A percentile compares a stretch with the other conserved stretches of the same genome.
These are phyloP conservation scores for Drosophila anomelani DNA, from an alignment of 2,888 invertebrate genomes.

Conservation along the genomic window DNA sequence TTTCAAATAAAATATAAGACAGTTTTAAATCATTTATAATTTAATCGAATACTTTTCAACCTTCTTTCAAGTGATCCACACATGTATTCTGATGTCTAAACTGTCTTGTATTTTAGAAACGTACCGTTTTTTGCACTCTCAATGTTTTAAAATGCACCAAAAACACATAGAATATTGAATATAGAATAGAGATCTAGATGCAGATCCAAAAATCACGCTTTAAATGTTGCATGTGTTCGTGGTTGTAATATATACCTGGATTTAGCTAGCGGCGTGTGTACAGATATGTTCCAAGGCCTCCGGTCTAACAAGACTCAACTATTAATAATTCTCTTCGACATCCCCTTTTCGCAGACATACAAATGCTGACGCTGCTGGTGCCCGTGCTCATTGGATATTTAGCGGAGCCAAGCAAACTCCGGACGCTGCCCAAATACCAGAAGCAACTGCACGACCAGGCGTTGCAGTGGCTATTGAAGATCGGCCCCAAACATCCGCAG, in stretches of 20 bases:
- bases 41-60: too few species aligned
- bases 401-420: conserved; percentile 88
- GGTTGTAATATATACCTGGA: conserved; percentile 2
- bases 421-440: conserved; percentile 87
- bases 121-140: conserved; percentile 21
- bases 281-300: conserved; percentile 15
- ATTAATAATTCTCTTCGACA: neutral
- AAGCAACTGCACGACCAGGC: conserved; percentile 94
- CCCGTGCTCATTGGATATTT: conserved; percentile 95
- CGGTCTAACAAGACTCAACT: too few species aligned
- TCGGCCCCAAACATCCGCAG: conserved; percentile 96
- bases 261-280: neutral
- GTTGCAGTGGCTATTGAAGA: conserved; percentile 94
- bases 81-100: neutral
- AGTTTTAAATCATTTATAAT: neutral
- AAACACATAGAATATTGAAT: conserved; percentile 21
- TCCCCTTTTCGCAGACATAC: conserved; percentile 88
- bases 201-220: conserved; percentile 54
- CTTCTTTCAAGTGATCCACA: neutral
- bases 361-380: conserved; percentile 94
- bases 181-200: conserved; percentile 44
- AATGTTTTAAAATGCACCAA: conserved; percentile 40
- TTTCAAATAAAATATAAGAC: conserved; percentile 16
- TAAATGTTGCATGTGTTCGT: conserved; percentile 68
- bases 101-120: conserved; percentile 8